Conservation (phyloP, 2,888 invertebrate genomes). For the Temnothorax ravouxi region DNA sequence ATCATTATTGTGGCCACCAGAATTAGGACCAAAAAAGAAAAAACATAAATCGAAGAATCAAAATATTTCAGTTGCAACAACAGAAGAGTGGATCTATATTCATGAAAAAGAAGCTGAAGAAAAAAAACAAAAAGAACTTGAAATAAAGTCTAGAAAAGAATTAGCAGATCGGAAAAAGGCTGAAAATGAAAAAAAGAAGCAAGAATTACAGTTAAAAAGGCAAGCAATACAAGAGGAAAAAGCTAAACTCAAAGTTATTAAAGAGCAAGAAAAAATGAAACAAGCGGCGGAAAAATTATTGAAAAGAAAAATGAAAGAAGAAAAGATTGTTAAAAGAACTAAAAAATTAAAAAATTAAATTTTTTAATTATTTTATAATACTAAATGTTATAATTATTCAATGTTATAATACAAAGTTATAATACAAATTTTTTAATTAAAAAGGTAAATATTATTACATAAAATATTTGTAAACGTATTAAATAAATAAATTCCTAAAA, state of each 20-base stretch:
- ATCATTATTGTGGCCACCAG: conserved; percentile 3
- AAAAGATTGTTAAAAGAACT: background rate
- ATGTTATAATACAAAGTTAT: too few relatives aligned
- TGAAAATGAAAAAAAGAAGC: conserved; percentile 11
- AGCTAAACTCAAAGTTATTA: background rate
- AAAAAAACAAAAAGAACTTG: conserved; percentile 7
- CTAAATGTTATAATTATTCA: background rate
- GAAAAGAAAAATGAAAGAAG: background rate
- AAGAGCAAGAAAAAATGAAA: background rate
- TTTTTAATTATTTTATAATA: background rate
- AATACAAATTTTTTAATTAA: background rate
- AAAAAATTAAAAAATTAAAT: background rate
- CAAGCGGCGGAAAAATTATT: background rate
- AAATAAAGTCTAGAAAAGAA: background rate
- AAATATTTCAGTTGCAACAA: conserved; percentile 7
- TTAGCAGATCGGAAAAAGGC: background rate
- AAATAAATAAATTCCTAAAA: background rate
- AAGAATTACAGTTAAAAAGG: background rate
- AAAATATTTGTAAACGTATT: background rate
- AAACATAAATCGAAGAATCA: background rate
- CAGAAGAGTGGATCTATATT: background rate
- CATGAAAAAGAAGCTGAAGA: background rate
- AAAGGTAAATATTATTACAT: background rate
- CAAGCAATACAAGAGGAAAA: conserved; percentile 3
- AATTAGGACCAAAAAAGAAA: conserved; percentile 7